Base-by-base conservation (phyloP, 2,888 invertebrate species). In the Erynnis tages region DNA sequence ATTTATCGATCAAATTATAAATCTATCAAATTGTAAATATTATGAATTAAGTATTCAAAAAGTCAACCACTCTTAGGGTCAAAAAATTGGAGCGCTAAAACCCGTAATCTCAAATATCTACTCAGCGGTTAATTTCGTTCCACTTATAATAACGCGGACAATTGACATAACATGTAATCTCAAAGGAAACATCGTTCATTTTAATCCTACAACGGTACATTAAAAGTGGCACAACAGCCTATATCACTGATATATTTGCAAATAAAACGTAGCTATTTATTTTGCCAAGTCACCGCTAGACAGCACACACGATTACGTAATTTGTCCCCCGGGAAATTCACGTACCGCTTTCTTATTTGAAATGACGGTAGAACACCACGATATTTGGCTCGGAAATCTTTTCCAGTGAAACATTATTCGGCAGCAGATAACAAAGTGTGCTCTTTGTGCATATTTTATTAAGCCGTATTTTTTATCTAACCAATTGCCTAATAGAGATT, bases 291-390 rank as follows among this genome's bases (percentile, higher is more conserved):
- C 62, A 62, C 60, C 56, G 56, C 59, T 37, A 43, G 50, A 54
- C 59, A 54, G 50, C 58, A 64, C 60, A 65, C 64, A 69, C 64
- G 64, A 67, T 66, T 59, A 65, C 66, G 68, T 79, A 79, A 81
- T 79, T 73, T 69, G 67, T 67, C 80, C 69, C 72, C 10, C 40
- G 79, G 77, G 79, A 80, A 78, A 79, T 80, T 67, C 68, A 58
- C 61, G 60, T 62, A 63, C 65, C 62, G 62, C 61, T 63, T 65
- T 62, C 69, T 70, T 69, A 64, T 65, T 61, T 60, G 45, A 62
- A 66, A 74, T 79, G 69, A 70, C 66, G 71, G 69, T 69, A 63
- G 63, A 63, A 65, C 66, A 44, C 29, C 14, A 35, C 29, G n/a
- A 44, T 29, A 35, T 44, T 60, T 57, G 56, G 52, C 54, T 57